Conservation (phyloP, 2,113 vertebrate species). For the Gallinago undulata region DNA sequence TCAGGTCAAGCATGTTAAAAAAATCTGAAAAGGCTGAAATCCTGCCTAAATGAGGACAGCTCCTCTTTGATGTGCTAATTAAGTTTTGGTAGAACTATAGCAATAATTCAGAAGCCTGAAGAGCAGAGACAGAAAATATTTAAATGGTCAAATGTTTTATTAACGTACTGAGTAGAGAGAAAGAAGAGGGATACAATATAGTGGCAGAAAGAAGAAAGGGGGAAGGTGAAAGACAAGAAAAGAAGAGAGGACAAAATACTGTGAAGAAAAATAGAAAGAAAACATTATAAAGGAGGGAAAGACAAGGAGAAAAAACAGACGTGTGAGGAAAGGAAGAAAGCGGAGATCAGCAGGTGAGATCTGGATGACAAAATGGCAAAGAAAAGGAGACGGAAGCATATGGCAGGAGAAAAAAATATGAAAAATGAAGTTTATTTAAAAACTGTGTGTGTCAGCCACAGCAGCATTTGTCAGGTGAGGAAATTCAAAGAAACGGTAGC, state of each 20-base stretch:
- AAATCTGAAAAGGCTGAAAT: conserved; percentile 19
- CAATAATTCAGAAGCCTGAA: conserved; percentile 40
- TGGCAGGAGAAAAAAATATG: not conserved
- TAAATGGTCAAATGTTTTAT: conserved; percentile 20
- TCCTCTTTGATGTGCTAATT: conserved; percentile 61
- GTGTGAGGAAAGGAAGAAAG: not conserved
- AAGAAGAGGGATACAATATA: not conserved
- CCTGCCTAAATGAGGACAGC: conserved; percentile 30
- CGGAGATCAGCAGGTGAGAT: not conserved
- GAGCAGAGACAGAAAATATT: conserved; percentile 28
- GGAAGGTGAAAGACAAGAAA: not conserved
- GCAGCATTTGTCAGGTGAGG: not conserved
- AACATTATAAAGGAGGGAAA: not conserved
- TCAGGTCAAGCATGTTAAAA: conserved; percentile 7
- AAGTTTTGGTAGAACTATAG: conserved; percentile 30
- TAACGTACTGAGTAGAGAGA: not conserved
- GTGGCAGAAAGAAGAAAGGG: not conserved
- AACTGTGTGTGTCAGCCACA: not conserved
- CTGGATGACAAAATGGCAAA: not conserved
- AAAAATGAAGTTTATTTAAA: not conserved
- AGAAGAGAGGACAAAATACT: not conserved
- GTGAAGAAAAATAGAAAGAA: not conserved
- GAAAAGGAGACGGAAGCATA: not conserved
- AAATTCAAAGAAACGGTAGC: not conserved
- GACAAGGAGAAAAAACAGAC: not conserved